Base-by-base conservation (phyloP, 1,140 invertebrate genomes). In the Scaptomyza pallida region DNA sequence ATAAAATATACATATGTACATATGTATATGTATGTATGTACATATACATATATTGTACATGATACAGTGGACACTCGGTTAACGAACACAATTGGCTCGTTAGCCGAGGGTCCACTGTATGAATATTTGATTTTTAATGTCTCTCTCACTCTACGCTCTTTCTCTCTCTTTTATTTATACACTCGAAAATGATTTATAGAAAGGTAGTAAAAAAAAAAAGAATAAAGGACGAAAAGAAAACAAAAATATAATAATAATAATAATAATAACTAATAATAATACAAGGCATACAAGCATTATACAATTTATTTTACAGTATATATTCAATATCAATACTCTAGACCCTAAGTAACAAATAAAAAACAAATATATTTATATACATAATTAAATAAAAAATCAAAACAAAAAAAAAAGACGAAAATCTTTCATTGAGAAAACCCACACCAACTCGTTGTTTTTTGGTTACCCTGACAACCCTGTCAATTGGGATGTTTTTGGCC, bases 271-370 rank as follows among this genome's bases (percentile, higher is more conserved):
- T 15, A 51, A 35, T n/a, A 68, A 50, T 16, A 13, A 68, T 17
- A 55, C 60, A 59, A 82, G 70, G 69, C 81, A 86, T 81, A 86
- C 62, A 55, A 86, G 76, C n/a, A 85, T 82, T 86, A 76, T 86
- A 88, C 65, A 78, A 81, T 78, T 82, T 88, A 88, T 88, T 88
- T 88, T 88, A 88, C 82, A 88, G 60, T 86, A 86, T 86, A 80
- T 71, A 30, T 54, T n/a, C 82, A 57, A 81, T 81, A 80, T 78
- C 82, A 76, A 88, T 88, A 88, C 72, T 82, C 68, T 88, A 88
- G 82, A n/a, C 68, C 13, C 19, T 88, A 88, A 88, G 82, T 75
- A 78, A 86, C 86, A 74, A 83, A 67, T 69, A 63, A 70, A 70
- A 37, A 69, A 69, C 65, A 70, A 81, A 86, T 88, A 88, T 86